Evolutionary conservation across 1,140 invertebrate species (phyloP), one percentile per base, ranked within the genome.

Genomic region (Drosophila kikkawai): DNA sequence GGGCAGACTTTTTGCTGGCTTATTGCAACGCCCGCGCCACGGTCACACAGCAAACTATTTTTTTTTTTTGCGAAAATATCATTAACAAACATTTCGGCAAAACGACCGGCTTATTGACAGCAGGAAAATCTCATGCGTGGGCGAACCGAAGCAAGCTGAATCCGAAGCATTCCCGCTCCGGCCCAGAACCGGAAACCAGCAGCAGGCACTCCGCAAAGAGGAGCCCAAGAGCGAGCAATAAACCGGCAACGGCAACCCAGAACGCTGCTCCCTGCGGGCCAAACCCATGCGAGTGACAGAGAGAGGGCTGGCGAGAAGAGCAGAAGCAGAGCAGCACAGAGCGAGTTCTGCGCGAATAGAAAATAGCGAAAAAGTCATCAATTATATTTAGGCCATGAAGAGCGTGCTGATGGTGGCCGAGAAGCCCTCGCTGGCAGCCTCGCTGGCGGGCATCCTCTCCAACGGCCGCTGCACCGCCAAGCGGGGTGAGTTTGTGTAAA

Each of bases 371-470:
- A 53, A 70, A 71, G 42, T 73, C 45, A 73, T 73, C 66, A 74
- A 51, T 74, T 74, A 59, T 73, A 69, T 69, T 78, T 78, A 57
- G 83, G 70, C 69, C 66, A 98, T 98, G 98, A 98, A 97, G 93
- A 96, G 95, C 8, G 98, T 98, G 42, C 95, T 99, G 78, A 99
- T 99, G 99, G 98, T 99, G 69, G 99, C 99, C 77, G 99, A 99
- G 93, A 99, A 99, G 95, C 99, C 99, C 9, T 99, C 98, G 51
- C 93, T 99, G 92, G 99, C 99, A 19, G 96, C 97, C 91, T 98
- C 98, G 36, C 94, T 99, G 36, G 98, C 99, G 1, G 97, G 96
- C 92, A 99, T 99, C 87, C 94, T 99, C 60, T 99, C 98, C 71
- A 97, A 98, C 94, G 96, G 97, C 53, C 96, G 96, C 91, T 95